Percentiles rank a stretch among this genome's conserved stretches.
These are phyloP conservation scores for Girardia tigrina DNA, from an alignment of 2,888 invertebrate species.

Conservation along the genomic window DNA sequence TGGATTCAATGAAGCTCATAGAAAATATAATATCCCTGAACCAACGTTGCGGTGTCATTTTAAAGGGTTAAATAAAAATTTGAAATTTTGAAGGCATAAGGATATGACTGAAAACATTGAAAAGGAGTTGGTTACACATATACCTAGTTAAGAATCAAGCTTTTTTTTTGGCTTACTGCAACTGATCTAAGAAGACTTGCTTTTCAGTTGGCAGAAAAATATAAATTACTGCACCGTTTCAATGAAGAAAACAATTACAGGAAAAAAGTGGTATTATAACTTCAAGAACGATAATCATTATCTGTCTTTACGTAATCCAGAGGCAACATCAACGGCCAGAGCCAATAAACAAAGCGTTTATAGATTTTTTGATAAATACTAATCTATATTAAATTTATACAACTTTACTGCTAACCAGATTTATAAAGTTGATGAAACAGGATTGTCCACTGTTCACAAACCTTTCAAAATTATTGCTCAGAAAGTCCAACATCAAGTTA, in stretches of 20 bases:
- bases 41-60: not conserved
- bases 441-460: conserved; percentile 19
- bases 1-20: not conserved
- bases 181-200: conserved; percentile 11
- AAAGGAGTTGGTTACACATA: not conserved
- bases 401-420: not conserved
- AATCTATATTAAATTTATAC: not conserved
- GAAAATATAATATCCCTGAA: not conserved
- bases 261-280: not conserved
- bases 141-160: not conserved
- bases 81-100: not conserved
- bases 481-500: not conserved
- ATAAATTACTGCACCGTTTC: not conserved
- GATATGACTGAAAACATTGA: not conserved
- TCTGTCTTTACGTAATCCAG: not conserved
- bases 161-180: not conserved
- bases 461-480: not conserved
- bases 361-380: not conserved
- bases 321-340: not conserved
- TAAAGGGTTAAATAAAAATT: not conserved
- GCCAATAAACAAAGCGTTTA: not conserved
- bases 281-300: not conserved
- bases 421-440: not conserved
- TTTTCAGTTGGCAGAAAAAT: not conserved
- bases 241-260: not conserved